phyloP scores from a whole-genome alignment of 1,140 invertebrate genomes.

The Riptortus pedestris region DNA sequence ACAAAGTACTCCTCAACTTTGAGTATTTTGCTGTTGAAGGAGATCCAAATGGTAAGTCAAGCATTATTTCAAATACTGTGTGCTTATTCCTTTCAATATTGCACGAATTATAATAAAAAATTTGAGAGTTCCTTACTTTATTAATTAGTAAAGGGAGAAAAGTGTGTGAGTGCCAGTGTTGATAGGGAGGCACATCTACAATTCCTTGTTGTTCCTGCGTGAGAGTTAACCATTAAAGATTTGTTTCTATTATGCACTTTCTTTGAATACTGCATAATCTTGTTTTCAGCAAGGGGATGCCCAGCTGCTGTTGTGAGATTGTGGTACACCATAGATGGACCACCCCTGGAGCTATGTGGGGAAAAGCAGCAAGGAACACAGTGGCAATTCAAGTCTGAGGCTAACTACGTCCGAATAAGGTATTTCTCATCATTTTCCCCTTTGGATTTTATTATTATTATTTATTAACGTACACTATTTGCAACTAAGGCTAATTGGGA shows the following conservation, averaged over 20 bases:
- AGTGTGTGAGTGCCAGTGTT: no score
- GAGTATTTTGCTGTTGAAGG: constrained; percentile 80
- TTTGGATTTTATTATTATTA: no score
- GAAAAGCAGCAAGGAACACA: constrained; percentile 59
- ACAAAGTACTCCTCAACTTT: constrained; percentile 77
- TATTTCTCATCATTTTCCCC: no score
- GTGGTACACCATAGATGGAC: constrained; percentile 62
- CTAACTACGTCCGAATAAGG: constrained; percentile 70
- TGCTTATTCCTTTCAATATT: neutral
- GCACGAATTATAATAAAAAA: neutral
- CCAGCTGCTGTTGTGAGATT: constrained; percentile 78
- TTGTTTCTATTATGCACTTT: no score
- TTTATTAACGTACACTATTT: no score
- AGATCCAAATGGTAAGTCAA: constrained; percentile 60
- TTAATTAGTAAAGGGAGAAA: neutral
- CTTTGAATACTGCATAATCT: no score
- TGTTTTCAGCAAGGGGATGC: constrained; percentile 70
- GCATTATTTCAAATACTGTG: constrained; percentile 17
- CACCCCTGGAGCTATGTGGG: constrained; percentile 80
- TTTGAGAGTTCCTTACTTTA: neutral
- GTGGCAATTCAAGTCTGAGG: constrained; percentile 75
- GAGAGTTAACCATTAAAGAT: no score
- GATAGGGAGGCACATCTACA: no score
- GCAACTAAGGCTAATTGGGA: no score
- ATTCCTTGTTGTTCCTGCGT: no score